Base-by-base conservation (phyloP, 2,888 invertebrate species). In the Leptinotarsa rubiginosa region DNA sequence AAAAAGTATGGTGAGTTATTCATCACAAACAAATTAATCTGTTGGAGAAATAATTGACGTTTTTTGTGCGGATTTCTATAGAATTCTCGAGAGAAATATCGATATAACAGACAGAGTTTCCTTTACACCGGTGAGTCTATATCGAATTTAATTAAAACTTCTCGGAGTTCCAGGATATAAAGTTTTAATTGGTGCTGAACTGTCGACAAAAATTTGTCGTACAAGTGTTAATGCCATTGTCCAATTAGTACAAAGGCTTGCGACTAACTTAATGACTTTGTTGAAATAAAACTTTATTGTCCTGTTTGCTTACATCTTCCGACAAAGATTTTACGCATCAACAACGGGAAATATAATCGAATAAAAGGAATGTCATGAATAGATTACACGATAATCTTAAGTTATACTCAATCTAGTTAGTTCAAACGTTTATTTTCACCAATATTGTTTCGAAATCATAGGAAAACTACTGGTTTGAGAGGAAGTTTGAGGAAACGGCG, bases 121-220 rank as follows among this genome's bases (percentile, higher is more conserved):
- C 41, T 62, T n/a, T n/a, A 62, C 15, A 31, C 31, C 31, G 56
- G 16, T 31, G 62, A 31, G 18, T 69, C 56, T 64, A 56, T 49
- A 62, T 76, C 47, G 72, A 73, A 67, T 72, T 74, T 74, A 75
- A 73, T 75, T 70, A 67, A 70, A 73, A 75, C 67, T 75, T 75
- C 54, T 68, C 67, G 64, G 54, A 56, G 65, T 54, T 69, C 12
- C 54, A 41, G 22, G 50, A 20, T 65, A 68, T 31, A 70, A 75
- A 75, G 54, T 75, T 75, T 75, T 75, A 75, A 75, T 75, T 75
- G 75, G 71, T 59, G 69, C 71, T 73, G 70, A 69, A 66, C 73
- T 16, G 64, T 49, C 67, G 70, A 76, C 69, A 62, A 74, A 76
- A 76, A 72, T 72, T 74, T 74, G 72, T 72, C 76, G 76, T 54